These are phyloP conservation scores for Drosophila stalkeri DNA, from an alignment of 2,888 invertebrate species.

Conservation along the genomic window DNA sequence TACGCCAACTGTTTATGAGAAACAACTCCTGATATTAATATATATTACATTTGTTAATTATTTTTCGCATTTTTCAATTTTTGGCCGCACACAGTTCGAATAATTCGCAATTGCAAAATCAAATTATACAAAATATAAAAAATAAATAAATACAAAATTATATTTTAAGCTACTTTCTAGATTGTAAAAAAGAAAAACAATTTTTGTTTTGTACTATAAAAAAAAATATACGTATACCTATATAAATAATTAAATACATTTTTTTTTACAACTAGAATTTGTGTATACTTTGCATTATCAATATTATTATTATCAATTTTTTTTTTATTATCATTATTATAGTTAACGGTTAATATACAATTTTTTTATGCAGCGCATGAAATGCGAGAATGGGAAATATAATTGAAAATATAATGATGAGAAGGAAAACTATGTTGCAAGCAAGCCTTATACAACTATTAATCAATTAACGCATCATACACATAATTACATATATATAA, in stretches of 20 bases:
- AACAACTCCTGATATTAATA: slow-evolving; percentile 1
- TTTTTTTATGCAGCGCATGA: slow-evolving; percentile 59
- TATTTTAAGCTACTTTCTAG: slow-evolving; percentile 57
- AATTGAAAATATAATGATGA: slow-evolving; percentile 13
- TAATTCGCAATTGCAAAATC: slow-evolving; percentile 21
- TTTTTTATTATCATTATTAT: slow-evolving; percentile 22
- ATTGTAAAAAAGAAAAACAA: slow-evolving; percentile 45
- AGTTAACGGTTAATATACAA: slow-evolving; percentile 17
- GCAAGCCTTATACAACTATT: slow-evolving; percentile 69
- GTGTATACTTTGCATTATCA: slow-evolving; percentile 40
- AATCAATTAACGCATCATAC: slow-evolving; percentile 51
- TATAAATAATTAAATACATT: slow-evolving; percentile 17
- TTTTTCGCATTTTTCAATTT: neutral
- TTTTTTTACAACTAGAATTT: slow-evolving; percentile 29
- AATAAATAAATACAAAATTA: slow-evolving; percentile 3
- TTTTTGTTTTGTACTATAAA: slow-evolving; percentile 44
- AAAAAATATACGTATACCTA: slow-evolving; percentile 37
- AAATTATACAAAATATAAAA: slow-evolving; percentile 1
- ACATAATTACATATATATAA: slow-evolving; percentile 18
- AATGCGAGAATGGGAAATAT: slow-evolving; percentile 57
- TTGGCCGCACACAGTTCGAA: slow-evolving; percentile 37
- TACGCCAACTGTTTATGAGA: neutral
- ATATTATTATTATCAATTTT: slow-evolving; percentile 22
- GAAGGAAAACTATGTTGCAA: slow-evolving; percentile 58
- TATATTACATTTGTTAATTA: slow-evolving; percentile 14